Base-by-base conservation (phyloP, 1,140 invertebrate genomes). In the Aphis gossypii region DNA sequence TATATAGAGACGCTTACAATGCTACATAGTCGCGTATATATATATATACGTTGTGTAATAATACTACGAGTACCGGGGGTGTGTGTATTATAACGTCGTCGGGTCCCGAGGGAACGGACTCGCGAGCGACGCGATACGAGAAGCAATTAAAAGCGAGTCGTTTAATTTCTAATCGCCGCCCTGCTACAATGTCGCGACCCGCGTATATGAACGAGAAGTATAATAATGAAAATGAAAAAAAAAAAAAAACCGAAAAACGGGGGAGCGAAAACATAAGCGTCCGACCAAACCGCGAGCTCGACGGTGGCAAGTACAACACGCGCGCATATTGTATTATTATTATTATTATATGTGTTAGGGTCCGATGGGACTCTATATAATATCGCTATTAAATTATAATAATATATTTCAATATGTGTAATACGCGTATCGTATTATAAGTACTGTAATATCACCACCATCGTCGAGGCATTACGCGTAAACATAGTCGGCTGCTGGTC, bases 141-240 rank as follows among this genome's bases (percentile, higher is more conserved):
- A 89, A 89, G 87, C 46, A 89, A 89, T 89, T 54, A 89, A 89
- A 89, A 89, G 54, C 46, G 87, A 54, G 46, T 89, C 87, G 87
- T 89, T 89, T 48, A 88, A 88, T 48, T 89, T 89, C 48, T 89
- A 89, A 54, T 89, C 87, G 87, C 30, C 14, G 60, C 11, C n/a
- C 60, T 20, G 87, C 7, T 30, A 54, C 41, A 51, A 38, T 89
- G 87, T 89, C 46, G 25, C 48, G 87, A 89, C 87, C 46, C 87
- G 30, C n/a, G 87, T 54, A 11, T 46, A 60, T n/a, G 30, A 60
- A 68, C 23, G 84, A 46, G 11, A 86, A 86, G 25, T 41, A 46
- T 46, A 84, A 25, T 41, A 84, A 14, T 60, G 14, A 60, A 60
- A 60, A 56, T 38, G 30, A 60, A 30, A 68, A 68, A 8, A 68